Evolutionary conservation across 2,888 invertebrate genomes (phyloP).

Genomic region (Pterostichus niger): DNA sequence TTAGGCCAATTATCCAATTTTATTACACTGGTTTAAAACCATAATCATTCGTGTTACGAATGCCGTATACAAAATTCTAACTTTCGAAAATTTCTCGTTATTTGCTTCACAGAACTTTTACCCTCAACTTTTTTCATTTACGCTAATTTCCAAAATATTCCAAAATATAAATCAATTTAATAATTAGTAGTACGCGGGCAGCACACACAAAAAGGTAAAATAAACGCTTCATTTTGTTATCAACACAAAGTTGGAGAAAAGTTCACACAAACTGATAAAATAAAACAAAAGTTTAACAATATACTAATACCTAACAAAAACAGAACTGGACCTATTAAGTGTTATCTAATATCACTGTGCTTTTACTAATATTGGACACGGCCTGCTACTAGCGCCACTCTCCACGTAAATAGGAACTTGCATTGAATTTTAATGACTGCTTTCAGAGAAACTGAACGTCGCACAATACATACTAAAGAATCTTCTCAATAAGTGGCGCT

Average conservation of each 20-base stretch:
- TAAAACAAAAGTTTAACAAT: constrained; percentile 9
- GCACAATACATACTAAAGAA: constrained; percentile 43
- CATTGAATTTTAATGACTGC: constrained; percentile 32
- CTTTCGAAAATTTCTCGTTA: too few relatives aligned
- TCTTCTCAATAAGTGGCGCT: background rate
- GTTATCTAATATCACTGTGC: background rate
- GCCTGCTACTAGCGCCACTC: background rate
- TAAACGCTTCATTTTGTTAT: constrained; percentile 4
- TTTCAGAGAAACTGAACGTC: background rate
- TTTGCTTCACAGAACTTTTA: too few relatives aligned
- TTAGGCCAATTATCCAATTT: too few relatives aligned
- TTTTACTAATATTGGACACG: too few relatives aligned
- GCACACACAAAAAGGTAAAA: background rate
- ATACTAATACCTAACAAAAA: background rate
- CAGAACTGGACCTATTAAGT: background rate
- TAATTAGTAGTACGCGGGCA: background rate
- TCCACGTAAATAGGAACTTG: constrained; percentile 41
- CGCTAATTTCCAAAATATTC: background rate
- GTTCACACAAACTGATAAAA: background rate
- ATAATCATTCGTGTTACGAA: too few relatives aligned
- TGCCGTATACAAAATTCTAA: too few relatives aligned
- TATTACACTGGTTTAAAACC: too few relatives aligned
- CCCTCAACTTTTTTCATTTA: background rate
- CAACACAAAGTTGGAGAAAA: background rate
- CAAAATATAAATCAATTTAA: constrained; percentile 5